These are phyloP conservation scores for Glaucidium brasilianum DNA, from an alignment of 2,113 vertebrate genomes.

Conservation along the genomic window DNA sequence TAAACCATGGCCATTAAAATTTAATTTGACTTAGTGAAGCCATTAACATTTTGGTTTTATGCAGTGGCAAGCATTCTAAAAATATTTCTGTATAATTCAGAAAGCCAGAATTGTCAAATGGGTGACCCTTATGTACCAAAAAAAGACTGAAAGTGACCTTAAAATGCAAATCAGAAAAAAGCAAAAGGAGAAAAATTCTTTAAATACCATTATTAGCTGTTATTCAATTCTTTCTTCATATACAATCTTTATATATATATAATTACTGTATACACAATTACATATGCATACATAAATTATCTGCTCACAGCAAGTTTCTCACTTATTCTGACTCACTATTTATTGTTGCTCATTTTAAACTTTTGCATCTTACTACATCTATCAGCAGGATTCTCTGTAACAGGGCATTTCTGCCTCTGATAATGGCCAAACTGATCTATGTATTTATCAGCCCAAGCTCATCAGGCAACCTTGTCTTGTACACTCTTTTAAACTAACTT, in stretches of 20 bases:
- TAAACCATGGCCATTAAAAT: constrained; percentile 61
- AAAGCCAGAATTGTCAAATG: background rate
- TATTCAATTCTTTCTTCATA: background rate
- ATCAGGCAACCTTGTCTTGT: background rate
- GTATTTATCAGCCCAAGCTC: background rate
- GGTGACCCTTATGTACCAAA: background rate
- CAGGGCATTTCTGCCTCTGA: background rate
- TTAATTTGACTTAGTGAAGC: constrained; percentile 65
- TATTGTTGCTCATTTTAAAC: background rate
- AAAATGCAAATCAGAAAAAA: background rate
- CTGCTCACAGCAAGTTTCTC: background rate
- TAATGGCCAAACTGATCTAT: background rate
- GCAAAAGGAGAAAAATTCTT: background rate
- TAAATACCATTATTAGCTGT: background rate
- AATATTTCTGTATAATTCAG: constrained; percentile 48
- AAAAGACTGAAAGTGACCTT: background rate
- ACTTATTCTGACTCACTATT: background rate
- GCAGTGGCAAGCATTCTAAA: constrained; percentile 55
- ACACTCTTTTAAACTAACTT: background rate
- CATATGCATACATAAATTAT: background rate
- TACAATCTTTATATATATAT: background rate
- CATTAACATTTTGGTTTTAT: constrained; percentile 61
- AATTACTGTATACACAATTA: background rate
- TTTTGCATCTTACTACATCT: background rate
- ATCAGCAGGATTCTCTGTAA: background rate